Evolutionary conservation across 2,797 vertebrate genomes (phyloP), one percentile per base, ranked within the genome.

Genomic region (Furcifer pardalis): DNA sequence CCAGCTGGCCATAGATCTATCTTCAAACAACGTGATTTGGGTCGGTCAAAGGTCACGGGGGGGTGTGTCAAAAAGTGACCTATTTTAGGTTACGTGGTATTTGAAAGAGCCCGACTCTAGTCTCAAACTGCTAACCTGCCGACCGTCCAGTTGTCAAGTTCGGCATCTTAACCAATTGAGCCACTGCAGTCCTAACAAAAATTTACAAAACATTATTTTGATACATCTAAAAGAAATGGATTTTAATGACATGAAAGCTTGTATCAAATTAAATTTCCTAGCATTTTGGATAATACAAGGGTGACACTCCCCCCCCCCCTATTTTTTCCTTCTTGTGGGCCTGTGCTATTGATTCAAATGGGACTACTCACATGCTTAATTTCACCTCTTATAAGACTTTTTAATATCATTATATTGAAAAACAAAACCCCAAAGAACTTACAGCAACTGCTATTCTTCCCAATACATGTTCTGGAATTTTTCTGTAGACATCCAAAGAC

Each of bases 371-470:
- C 42, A 59, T 2, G 35, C 32, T 65, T 30, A 27, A 30, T 35
- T 40, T 23, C 6, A 27, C 32, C 30, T 7, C 23, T n/a, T 77
- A 21, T 49, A 42, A 35, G 27, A 37, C 5, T 32, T 59, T 0
- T 6, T 2, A 76, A 82, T 71, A 9, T 0, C 0, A 2, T 7
- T 46, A 83, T 25, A 68, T 0, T 32, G 35, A 76, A 82, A 44
- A 75, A 17, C 2, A 46, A 78, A 81, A 40, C 6, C 56, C 74
- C 0, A 37, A 49, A 74, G 44, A 90, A 98, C 98, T 97, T 93
- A 99, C 99, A 25, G 99, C 97, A 84, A 98, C 97, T 35, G 98
- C 97, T 84, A 99, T 99, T 92, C 98, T 97, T 40, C 98, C 98
- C 0, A 99, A 94, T 2, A 99, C 98, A 0, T 98, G 97, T 79